Conservation (phyloP, 2,888 invertebrate genomes). For the Dryococelus australis region DNA sequence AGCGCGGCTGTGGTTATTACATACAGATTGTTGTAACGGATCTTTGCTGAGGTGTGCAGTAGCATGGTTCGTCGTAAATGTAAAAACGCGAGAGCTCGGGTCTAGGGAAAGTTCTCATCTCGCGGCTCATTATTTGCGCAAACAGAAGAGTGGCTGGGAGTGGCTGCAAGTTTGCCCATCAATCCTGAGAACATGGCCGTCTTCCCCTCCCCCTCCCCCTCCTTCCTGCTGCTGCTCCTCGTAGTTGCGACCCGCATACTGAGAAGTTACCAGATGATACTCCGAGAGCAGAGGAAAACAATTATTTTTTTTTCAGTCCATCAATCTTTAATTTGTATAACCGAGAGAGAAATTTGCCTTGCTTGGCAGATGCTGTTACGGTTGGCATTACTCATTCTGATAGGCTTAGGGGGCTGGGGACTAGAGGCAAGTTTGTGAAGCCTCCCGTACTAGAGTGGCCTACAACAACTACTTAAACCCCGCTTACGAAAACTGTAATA, state of each 20-base stretch:
- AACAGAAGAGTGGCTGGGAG: not conserved
- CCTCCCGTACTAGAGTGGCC: not conserved
- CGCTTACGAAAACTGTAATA: too few species aligned
- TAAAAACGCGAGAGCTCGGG: not conserved
- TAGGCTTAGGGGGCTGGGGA: conserved; percentile 12
- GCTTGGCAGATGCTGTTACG: conserved; percentile 29
- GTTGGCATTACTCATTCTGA: conserved; percentile 39
- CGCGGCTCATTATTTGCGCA: conserved; percentile 16
- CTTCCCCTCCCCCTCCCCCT: conserved; percentile 11
- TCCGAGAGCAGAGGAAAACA: not conserved
- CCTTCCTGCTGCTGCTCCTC: not conserved
- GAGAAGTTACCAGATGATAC: conserved; percentile 18
- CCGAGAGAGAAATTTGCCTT: not conserved
- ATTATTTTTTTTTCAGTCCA: conserved; percentile 29
- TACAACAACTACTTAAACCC: too few species aligned
- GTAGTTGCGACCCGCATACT: not conserved
- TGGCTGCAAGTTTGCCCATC: not conserved
- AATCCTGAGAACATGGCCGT: not conserved
- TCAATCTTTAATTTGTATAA: conserved; percentile 37
- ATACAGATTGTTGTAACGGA: too few species aligned
- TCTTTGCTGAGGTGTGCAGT: not conserved
- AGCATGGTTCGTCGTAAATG: not conserved
- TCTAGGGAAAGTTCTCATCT: not conserved
- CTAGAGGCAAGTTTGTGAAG: not conserved
- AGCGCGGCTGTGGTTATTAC: too few species aligned